phyloP scores from a whole-genome alignment of 2,797 vertebrate species.

The Rhyacichthys aspro region DNA sequence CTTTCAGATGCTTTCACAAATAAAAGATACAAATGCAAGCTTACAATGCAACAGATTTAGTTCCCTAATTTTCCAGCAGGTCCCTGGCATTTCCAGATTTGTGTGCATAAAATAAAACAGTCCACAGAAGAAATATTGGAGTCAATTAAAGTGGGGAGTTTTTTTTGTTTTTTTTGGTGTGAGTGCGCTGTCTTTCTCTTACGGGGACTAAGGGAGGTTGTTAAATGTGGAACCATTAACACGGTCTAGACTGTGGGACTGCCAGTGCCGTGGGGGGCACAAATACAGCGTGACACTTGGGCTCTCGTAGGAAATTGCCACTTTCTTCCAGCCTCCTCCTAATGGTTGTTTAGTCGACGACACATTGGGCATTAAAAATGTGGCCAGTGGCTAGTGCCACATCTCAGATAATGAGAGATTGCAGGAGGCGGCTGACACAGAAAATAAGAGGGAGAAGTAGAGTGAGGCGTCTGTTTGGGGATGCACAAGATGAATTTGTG shows the following conservation, averaged over 20 bases:
- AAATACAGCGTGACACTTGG: constrained; percentile 50
- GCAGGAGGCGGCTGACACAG: constrained; percentile 15
- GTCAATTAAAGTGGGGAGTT: constrained; percentile 10
- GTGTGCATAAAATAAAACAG: constrained; percentile 2
- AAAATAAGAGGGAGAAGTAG: background rate
- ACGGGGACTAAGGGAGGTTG: constrained; percentile 29
- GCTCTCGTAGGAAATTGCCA: constrained; percentile 69
- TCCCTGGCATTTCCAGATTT: background rate
- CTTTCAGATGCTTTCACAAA: background rate
- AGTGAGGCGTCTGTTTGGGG: constrained; percentile 10
- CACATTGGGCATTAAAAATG: constrained; percentile 58
- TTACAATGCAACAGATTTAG: background rate
- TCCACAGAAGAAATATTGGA: background rate
- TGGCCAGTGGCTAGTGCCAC: constrained; percentile 39
- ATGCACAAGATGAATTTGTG: constrained; percentile 23
- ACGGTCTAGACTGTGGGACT: constrained; percentile 56
- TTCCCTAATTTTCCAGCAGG: background rate
- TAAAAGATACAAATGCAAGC: constrained; percentile 5
- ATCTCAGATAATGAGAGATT: constrained; percentile 42
- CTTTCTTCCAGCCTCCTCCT: constrained; percentile 56
- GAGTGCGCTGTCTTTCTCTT: constrained; percentile 21
- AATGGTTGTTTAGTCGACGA: constrained; percentile 66
- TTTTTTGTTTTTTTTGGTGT: constrained; percentile 4
- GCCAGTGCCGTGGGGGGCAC: constrained; percentile 46
- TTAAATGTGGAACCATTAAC: constrained; percentile 67